phyloP scores from a whole-genome alignment of 1,140 invertebrate species.

The Drosophila truncata region DNA sequence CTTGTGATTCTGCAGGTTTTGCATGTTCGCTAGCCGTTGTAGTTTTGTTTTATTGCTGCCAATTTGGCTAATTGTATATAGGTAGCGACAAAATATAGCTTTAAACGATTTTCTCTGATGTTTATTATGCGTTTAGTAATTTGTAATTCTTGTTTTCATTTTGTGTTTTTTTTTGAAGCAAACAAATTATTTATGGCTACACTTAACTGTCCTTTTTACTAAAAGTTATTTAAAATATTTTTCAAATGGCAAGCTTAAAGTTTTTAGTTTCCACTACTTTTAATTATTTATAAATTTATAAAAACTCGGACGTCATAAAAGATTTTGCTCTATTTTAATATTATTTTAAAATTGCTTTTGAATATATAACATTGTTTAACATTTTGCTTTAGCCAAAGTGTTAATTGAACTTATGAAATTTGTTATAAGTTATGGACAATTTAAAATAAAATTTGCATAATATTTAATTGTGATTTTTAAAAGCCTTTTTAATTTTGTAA shows the following conservation, averaged over 20 bases:
- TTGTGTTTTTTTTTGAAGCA: neutral
- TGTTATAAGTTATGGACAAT: no score
- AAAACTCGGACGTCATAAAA: neutral
- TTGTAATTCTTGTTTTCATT: neutral
- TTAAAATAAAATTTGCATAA: no score
- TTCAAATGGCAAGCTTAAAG: neutral
- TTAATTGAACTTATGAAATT: neutral
- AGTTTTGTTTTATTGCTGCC: conserved; percentile 76
- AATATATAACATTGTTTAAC: no score
- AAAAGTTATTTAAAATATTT: no score
- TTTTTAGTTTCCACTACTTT: neutral
- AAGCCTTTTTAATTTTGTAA: neutral
- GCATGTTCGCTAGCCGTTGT: conserved; percentile 69
- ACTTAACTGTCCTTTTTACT: neutral
- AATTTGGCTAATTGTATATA: conserved; percentile 79
- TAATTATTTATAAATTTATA: neutral
- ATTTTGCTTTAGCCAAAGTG: neutral
- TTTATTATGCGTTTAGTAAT: conserved; percentile 31
- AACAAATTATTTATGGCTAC: neutral
- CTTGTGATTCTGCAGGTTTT: conserved; percentile 52
- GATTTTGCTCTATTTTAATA: neutral
- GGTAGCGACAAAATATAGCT: conserved; percentile 41
- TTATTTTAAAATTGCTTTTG: no score
- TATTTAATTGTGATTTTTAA: neutral
- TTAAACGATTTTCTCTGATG: conserved; percentile 23